Evolutionary conservation across 2,113 vertebrate species (phyloP).

Genomic region (Prolemur simus): DNA sequence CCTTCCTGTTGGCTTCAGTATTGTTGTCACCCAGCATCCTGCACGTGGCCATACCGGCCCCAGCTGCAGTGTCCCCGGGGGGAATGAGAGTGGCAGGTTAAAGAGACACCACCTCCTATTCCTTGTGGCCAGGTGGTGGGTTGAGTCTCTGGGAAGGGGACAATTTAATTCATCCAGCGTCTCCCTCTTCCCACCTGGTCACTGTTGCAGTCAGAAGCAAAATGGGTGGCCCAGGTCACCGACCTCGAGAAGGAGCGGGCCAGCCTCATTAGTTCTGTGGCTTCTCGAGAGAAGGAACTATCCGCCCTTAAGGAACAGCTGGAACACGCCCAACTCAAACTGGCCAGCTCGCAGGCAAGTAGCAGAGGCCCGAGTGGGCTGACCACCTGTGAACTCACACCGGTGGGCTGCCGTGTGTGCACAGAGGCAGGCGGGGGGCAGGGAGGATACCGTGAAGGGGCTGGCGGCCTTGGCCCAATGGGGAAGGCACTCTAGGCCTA

Average conservation of each 20-base stretch:
- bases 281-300: constrained; percentile 83
- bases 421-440: rapidly evolving
- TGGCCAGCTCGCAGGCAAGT: constrained; percentile 85
- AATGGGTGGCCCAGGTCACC: constrained; percentile 79
- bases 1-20: background rate
- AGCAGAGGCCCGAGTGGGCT: rapidly evolving
- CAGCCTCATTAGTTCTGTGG: constrained; percentile 76
- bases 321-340: constrained; percentile 80
- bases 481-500: background rate
- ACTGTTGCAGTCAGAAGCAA: constrained; percentile 79
- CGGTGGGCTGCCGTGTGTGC: background rate
- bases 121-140: background rate
- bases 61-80: rapidly evolving
- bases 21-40: background rate
- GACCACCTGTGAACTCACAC: constrained; percentile 68
- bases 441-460: background rate
- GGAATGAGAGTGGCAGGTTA: background rate
- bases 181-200: background rate
- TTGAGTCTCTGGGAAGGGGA: background rate
- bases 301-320: constrained; percentile 80
- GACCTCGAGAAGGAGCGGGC: constrained; percentile 86
- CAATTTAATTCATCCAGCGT: background rate
- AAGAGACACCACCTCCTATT: background rate
- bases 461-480: background rate
- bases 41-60: background rate